Percentiles rank a stretch among this genome's conserved stretches.
phyloP scores from a whole-genome alignment of 2,113 vertebrate genomes.

The Ochotona curzoniae region DNA sequence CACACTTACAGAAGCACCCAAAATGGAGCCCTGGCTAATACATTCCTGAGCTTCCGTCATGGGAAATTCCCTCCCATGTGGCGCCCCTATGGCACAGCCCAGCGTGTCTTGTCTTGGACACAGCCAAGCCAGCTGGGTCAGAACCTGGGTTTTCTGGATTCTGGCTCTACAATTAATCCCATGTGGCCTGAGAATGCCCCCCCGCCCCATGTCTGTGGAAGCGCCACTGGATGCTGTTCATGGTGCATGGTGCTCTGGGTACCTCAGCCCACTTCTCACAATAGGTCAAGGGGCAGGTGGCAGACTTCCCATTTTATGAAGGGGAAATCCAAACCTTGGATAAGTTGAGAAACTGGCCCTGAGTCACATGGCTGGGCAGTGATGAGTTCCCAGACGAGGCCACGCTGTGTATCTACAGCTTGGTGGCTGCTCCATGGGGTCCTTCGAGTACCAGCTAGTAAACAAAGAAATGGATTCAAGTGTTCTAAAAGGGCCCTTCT shows the following conservation, averaged over 20 bases:
- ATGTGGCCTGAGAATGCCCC: neutral
- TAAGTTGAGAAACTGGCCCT: neutral
- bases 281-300: neutral
- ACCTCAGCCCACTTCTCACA: neutral
- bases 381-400: neutral
- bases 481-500: neutral
- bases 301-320: neutral
- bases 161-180: neutral
- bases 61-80: constrained; percentile 60
- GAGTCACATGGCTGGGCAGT: neutral
- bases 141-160: neutral
- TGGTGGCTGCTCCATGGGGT: neutral
- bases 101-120: constrained; percentile 33
- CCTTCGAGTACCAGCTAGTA: neutral
- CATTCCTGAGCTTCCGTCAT: constrained; percentile 62
- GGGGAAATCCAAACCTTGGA: constrained; percentile 4
- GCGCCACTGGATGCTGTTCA: neutral
- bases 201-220: neutral
- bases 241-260: neutral
- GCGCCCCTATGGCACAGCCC: neutral
- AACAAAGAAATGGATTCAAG: neutral
- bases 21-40: constrained; percentile 71
- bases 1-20: constrained; percentile 66
- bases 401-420: neutral
- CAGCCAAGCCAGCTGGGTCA: neutral